Evolutionary conservation across 2,888 invertebrate species (phyloP).

Genomic region (Apantesis nais): DNA sequence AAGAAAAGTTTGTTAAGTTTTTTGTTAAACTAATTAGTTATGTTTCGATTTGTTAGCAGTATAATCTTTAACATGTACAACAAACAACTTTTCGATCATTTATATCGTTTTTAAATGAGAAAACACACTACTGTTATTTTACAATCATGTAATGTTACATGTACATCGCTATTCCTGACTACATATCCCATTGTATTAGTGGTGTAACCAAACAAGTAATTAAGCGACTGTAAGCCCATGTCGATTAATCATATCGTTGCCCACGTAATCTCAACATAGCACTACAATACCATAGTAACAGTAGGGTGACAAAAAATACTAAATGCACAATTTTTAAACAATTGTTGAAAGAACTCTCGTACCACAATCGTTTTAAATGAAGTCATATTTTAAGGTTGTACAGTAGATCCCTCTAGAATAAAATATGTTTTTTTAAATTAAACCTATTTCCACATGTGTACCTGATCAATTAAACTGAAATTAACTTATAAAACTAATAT

Average conservation of each 20-base stretch:
- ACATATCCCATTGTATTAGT: slow-evolving; percentile 58
- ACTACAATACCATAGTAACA: slow-evolving; percentile 59
- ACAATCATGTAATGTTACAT: background rate
- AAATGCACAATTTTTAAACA: background rate
- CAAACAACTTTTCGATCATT: background rate
- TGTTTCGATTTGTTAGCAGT: no score
- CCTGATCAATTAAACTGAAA: no score
- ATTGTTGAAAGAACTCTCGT: background rate
- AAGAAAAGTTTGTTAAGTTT: background rate
- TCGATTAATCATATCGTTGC: slow-evolving; percentile 75
- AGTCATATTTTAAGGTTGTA: no score
- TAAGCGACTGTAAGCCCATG: slow-evolving; percentile 70
- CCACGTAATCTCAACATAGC: slow-evolving; percentile 76
- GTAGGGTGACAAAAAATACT: slow-evolving; percentile 49
- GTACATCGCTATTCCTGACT: slow-evolving; percentile 14
- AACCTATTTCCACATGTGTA: no score
- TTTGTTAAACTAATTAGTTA: no score
- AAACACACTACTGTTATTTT: background rate
- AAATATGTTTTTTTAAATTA: no score
- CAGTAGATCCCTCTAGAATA: no score
- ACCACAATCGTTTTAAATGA: background rate
- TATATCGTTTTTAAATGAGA: background rate
- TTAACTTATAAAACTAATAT: no score
- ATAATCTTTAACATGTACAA: background rate
- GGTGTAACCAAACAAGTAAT: slow-evolving; percentile 71